These are phyloP conservation scores for Dolichomitus sp. DNA, from an alignment of 2,888 invertebrate species.

Conservation along the genomic window DNA sequence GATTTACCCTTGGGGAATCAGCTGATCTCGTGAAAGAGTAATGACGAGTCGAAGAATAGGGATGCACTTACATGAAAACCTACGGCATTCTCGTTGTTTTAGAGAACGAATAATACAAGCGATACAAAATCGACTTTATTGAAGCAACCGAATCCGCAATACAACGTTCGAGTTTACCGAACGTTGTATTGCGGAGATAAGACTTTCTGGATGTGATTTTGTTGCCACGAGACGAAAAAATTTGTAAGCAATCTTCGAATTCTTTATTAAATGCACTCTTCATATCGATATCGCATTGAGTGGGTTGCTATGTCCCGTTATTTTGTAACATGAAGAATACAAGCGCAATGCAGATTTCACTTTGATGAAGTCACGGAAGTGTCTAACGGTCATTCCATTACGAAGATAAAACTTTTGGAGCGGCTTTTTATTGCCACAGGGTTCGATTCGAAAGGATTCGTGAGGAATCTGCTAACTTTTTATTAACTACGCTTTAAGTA, in stretches of 20 bases:
- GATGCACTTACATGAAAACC: not conserved
- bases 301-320: too few relatives aligned
- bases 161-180: not conserved
- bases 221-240: not conserved
- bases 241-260: too few relatives aligned
- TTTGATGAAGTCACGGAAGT: not conserved
- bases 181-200: not conserved
- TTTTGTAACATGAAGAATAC: slow-evolving; percentile 22
- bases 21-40: slow-evolving; percentile 44
- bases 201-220: not conserved
- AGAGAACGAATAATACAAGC: slow-evolving; percentile 16
- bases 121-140: not conserved
- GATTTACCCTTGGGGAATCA: slow-evolving; percentile 56
- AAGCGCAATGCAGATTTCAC: not conserved
- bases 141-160: too few relatives aligned
- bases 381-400: not conserved
- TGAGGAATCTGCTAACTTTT: not conserved
- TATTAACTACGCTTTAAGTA: not conserved
- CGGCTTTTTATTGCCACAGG: not conserved
- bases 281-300: too few relatives aligned
- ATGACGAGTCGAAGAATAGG: slow-evolving; percentile 38
- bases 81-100: slow-evolving; percentile 7
- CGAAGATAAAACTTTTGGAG: not conserved
- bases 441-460: not conserved
- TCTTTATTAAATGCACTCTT: too few relatives aligned